Percentiles rank a stretch among this genome's conserved stretches.
Evolutionary conservation across 1,140 invertebrate species (phyloP).

Genomic region (Brachionus rubens): DNA sequence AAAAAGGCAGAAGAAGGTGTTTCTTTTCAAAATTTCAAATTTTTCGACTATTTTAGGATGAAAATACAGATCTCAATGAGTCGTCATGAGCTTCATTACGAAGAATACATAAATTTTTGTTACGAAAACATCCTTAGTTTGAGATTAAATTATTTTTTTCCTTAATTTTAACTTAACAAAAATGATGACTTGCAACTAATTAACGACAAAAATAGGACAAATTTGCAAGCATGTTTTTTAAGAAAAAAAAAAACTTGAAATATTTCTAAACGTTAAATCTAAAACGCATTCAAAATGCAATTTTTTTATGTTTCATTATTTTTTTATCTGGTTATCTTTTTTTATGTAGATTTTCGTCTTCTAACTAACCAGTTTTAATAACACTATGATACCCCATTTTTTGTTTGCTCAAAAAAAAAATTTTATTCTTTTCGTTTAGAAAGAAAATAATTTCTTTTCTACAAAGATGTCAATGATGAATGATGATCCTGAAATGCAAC

Average conservation of each 20-base stretch:
- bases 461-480: conserved; percentile 14
- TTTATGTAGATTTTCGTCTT: conserved; percentile 11
- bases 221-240: not conserved
- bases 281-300: not conserved
- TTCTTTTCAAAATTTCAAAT: no score
- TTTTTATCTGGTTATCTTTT: not conserved
- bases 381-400: not conserved
- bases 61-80: no score
- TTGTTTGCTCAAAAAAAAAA: not conserved
- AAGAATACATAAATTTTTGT: no score
- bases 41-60: no score
- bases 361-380: conserved; percentile 32
- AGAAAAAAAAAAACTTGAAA: not conserved
- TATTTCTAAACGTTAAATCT: conserved; percentile 28
- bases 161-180: no score
- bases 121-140: no score
- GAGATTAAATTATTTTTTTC: no score
- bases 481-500: conserved; percentile 45
- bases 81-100: no score
- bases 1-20: no score
- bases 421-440: not conserved
- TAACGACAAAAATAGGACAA: no score
- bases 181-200: no score
- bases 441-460: not conserved
- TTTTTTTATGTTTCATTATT: not conserved